phyloP scores from a whole-genome alignment of 2,888 invertebrate species.

The Craniophora ligustri region DNA sequence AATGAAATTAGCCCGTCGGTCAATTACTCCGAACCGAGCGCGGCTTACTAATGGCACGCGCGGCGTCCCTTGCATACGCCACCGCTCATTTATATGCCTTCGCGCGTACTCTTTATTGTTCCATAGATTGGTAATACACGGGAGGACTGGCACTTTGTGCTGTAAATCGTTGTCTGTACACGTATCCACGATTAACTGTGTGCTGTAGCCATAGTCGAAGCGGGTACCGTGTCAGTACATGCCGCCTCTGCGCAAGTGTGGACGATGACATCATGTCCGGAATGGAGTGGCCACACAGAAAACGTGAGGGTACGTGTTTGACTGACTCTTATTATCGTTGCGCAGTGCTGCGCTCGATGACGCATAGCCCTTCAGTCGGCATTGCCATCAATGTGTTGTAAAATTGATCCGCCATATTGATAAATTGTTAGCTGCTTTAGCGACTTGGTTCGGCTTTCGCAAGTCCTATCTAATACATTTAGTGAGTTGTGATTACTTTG shows the following conservation, averaged over 20 bases:
- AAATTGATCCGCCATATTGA: conserved; percentile 37
- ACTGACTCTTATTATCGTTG: conserved; percentile 68
- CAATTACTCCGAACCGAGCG: conserved; percentile 84
- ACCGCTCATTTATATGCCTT: conserved; percentile 84
- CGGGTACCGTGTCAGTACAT: conserved; percentile 78
- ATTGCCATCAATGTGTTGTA: conserved; percentile 40
- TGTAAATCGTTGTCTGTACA: conserved; percentile 88
- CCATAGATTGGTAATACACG: conserved; percentile 88
- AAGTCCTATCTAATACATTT: neutral
- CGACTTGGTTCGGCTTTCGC: neutral
- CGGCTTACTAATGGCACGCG: conserved; percentile 84
- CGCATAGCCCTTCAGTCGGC: conserved; percentile 66
- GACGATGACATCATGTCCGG: conserved; percentile 86
- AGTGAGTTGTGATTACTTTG: neutral
- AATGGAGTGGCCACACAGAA: conserved; percentile 80
- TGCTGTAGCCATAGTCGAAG: conserved; percentile 71
- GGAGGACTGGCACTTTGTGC: conserved; percentile 87
- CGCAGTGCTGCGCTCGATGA: conserved; percentile 70
- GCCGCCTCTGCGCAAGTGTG: conserved; percentile 76
- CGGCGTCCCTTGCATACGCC: conserved; percentile 82
- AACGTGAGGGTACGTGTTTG: conserved; percentile 78
- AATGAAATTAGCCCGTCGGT: conserved; percentile 87
- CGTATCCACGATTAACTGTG: conserved; percentile 86
- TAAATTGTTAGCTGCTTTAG: conserved; percentile 26
- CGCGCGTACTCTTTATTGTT: conserved; percentile 85